phyloP scores from a whole-genome alignment of 2,113 vertebrate species.

The Ivindomyrus marchei region DNA sequence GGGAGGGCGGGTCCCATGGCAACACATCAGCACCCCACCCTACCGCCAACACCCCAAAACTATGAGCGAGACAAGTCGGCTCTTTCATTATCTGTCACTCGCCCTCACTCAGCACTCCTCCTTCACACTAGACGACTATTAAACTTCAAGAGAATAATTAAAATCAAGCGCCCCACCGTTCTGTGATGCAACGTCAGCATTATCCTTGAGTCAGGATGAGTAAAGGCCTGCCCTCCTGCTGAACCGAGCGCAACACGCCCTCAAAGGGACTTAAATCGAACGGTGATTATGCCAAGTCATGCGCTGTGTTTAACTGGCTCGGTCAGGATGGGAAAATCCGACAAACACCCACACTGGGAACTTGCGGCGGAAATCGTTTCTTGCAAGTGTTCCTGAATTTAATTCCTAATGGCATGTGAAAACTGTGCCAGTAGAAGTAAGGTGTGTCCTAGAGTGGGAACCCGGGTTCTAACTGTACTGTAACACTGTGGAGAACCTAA shows the following conservation, averaged over 20 bases:
- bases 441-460: not conserved
- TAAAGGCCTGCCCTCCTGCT: conserved; percentile 14
- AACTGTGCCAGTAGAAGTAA: not conserved
- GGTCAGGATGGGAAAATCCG: conserved; percentile 46
- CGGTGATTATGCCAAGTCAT: conserved; percentile 53
- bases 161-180: not conserved
- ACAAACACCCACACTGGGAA: conserved; percentile 50
- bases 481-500: not conserved
- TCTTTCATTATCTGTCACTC: not conserved
- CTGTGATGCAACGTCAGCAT: not conserved
- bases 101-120: not conserved
- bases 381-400: not conserved
- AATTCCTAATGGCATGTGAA: not conserved
- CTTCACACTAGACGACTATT: conserved; percentile 9
- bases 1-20: not conserved
- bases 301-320: conserved; percentile 53
- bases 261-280: conserved; percentile 37
- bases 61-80: not conserved
- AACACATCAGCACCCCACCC: not conserved
- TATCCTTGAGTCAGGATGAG: not conserved
- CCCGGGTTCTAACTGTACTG: not conserved
- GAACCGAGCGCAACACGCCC: conserved; percentile 37
- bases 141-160: conserved; percentile 5
- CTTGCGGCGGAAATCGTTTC: conserved; percentile 59
- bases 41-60: not conserved